Percentiles rank a stretch among this genome's conserved stretches.
Evolutionary conservation across 2,888 invertebrate genomes (phyloP).

Genomic region (Elaeidobius kamerunicus): DNA sequence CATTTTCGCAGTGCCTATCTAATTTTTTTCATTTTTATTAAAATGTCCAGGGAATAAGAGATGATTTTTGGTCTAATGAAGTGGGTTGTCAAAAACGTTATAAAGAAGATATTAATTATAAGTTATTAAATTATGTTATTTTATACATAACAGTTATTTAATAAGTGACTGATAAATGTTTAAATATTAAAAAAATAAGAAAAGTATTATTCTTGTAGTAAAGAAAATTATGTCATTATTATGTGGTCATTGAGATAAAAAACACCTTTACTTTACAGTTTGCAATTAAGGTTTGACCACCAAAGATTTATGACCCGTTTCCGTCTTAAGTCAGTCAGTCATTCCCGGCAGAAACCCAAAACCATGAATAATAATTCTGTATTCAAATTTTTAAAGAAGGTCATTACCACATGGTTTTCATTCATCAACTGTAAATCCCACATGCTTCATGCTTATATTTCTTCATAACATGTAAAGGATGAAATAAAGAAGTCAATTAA

Average conservation of each 20-base stretch:
- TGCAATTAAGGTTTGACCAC: conserved; percentile 28
- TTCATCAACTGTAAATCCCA: conserved; percentile 29
- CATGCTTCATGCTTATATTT: conserved; percentile 17
- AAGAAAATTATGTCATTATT: too few relatives aligned
- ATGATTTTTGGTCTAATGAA: neutral
- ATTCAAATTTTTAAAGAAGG: conserved; percentile 29
- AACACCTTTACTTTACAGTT: conserved; percentile 20
- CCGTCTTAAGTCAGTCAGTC: conserved; percentile 26
- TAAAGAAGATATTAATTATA: neutral
- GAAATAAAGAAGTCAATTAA: conserved; percentile 24
- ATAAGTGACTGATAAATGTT: too few relatives aligned
- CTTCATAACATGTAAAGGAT: conserved; percentile 20
- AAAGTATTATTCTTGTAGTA: too few relatives aligned
- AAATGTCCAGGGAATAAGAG: neutral
- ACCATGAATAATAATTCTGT: conserved; percentile 29
- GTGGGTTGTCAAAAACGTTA: neutral
- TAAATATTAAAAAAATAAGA: too few relatives aligned
- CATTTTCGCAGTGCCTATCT: too few relatives aligned
- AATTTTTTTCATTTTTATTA: too few relatives aligned
- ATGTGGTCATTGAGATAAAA: conserved; percentile 9
- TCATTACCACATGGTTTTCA: conserved; percentile 32
- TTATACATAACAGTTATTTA: too few relatives aligned
- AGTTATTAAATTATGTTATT: too few relatives aligned
- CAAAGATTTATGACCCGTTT: conserved; percentile 29
- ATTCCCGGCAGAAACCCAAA: conserved; percentile 23